Conservation (phyloP, 2,113 vertebrate species). For the Promerops cafer region DNA sequence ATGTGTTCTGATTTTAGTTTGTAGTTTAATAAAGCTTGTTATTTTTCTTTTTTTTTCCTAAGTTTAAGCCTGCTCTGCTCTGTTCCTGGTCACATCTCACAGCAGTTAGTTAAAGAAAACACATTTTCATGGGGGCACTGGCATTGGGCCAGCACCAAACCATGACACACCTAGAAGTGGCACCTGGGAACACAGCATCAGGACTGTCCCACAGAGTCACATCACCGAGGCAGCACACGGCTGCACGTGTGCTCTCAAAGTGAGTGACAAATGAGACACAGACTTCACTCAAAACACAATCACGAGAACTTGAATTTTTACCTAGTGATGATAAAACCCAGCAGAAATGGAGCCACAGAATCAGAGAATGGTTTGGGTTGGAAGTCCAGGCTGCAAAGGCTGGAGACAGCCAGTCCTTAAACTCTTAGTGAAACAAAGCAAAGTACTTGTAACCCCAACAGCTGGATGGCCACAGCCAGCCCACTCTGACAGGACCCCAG, state of each 20-base stretch:
- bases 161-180: rapidly evolving
- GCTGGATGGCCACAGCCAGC: background rate
- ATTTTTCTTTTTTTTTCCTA: too few relatives aligned
- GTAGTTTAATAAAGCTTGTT: too few relatives aligned
- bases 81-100: too few relatives aligned
- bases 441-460: background rate
- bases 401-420: background rate
- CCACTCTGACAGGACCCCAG: background rate
- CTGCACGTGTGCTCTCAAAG: rapidly evolving
- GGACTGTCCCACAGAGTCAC: rapidly evolving
- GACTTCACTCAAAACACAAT: background rate
- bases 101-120: too few relatives aligned
- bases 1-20: too few relatives aligned
- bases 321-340: background rate
- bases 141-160: too few relatives aligned
- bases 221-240: background rate
- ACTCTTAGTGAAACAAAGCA: background rate
- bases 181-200: background rate
- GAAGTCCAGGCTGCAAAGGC: background rate
- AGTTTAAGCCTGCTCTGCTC: too few relatives aligned
- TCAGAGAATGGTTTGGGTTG: background rate
- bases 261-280: background rate
- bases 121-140: too few relatives aligned
- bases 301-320: background rate
- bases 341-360: background rate